Percentiles rank a stretch among this genome's conserved stretches.
phyloP scores from a whole-genome alignment of 2,797 vertebrate species.

The Sitta carolinensis region DNA sequence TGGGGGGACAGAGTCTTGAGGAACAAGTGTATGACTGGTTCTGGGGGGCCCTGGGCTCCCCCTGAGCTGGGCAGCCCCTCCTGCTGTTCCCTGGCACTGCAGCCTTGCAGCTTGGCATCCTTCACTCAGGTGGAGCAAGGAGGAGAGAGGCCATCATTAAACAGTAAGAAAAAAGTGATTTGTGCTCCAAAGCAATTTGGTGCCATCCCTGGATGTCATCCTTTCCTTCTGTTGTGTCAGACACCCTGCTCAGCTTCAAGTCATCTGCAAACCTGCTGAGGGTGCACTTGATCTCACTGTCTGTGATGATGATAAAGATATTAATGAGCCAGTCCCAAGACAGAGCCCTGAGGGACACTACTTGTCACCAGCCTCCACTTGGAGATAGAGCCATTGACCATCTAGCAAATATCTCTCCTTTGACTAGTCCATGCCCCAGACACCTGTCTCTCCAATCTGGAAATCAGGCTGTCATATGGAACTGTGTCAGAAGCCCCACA shows the following conservation, averaged over 20 bases:
- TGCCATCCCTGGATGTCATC: background rate
- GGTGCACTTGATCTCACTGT: fast-evolving
- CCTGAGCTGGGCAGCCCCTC: background rate
- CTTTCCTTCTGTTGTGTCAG: background rate
- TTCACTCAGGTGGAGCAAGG: background rate
- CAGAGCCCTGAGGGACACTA: background rate
- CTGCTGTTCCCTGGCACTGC: background rate
- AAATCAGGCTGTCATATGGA: too few relatives aligned
- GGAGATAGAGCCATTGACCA: background rate
- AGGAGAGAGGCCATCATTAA: background rate
- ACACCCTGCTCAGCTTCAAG: background rate
- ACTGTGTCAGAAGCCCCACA: background rate
- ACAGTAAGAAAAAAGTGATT: background rate
- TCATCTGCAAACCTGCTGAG: background rate
- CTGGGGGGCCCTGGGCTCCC: background rate
- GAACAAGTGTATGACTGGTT: fast-evolving
- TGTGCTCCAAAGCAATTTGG: background rate
- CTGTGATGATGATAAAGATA: background rate
- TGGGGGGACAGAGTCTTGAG: fast-evolving
- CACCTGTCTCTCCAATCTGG: background rate
- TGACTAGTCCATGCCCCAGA: background rate
- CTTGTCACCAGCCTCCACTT: background rate
- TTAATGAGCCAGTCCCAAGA: too few relatives aligned
- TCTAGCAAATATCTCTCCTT: background rate
- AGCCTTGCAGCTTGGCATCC: background rate